A percentile compares a stretch with the other conserved stretches of the same genome.
Conservation (phyloP, 2,888 invertebrate species). For the Drosophila incognita region DNA sequence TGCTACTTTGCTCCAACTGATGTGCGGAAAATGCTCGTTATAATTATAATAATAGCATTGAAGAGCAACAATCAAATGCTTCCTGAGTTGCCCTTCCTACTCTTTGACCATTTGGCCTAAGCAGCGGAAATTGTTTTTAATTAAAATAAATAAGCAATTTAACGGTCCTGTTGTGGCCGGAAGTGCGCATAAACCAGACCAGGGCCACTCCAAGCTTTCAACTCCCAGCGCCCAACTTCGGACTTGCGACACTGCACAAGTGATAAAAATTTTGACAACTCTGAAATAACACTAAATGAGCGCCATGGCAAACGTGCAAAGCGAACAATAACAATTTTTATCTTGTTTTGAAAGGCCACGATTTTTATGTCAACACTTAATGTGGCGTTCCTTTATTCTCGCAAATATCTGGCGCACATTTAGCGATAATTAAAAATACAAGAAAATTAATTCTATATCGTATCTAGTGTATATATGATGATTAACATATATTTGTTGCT, state of each 20-base stretch:
- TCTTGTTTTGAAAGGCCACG: neutral
- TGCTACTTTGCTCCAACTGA: conserved; percentile 13
- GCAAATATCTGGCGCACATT: neutral
- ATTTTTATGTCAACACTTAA: neutral
- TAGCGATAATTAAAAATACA: neutral
- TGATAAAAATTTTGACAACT: conserved; percentile 31
- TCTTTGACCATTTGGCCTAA: conserved; percentile 33
- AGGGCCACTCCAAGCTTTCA: neutral
- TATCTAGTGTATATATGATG: neutral
- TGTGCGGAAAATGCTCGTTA: conserved; percentile 55
- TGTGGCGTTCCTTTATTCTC: neutral
- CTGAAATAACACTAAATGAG: conserved; percentile 37
- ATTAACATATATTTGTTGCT: neutral
- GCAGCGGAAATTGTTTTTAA: conserved; percentile 71
- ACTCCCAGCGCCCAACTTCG: neutral
- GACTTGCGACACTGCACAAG: neutral
- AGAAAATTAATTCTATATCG: neutral
- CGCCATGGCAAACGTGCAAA: conserved; percentile 21
- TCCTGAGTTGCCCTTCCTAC: conserved; percentile 26
- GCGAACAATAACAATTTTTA: conserved; percentile 2
- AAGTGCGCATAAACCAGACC: conserved; percentile 46
- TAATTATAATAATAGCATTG: conserved; percentile 47
- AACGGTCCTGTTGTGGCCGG: conserved; percentile 47
- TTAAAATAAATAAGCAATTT: conserved; percentile 68
- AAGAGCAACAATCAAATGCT: conserved; percentile 54